Base-by-base conservation (phyloP, 2,113 vertebrate genomes). In the Takifugu bimaculatus region DNA sequence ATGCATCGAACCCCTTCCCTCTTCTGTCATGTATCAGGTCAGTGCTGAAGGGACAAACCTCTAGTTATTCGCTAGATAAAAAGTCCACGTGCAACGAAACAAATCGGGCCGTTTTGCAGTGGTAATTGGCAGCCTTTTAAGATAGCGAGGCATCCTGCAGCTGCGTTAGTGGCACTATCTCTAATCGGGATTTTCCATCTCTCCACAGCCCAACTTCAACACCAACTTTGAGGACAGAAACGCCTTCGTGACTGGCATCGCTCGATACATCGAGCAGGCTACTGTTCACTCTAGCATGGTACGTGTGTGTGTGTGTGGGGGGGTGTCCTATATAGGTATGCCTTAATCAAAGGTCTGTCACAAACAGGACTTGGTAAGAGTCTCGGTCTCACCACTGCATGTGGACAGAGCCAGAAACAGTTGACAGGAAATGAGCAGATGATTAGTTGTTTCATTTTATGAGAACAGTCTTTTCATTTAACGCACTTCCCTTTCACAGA, bases 171-270 rank as follows among this genome's bases (percentile, higher is more conserved):
- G n/a, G 51, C 13, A 35, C 1, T 1, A 39, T 15, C 26, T 44
- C 0, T 44, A 14, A 54, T 6, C 26, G 13, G 43, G 0, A 11
- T 56, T 12, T 57, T 14, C 51, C 50, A 47, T 59, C 55, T 67
- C 85, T 63, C 57, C 71, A 3, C 83, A 99, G 97, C 96, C 97
- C 14, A 99, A 99, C 80, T 99, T 99, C 89, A 95, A 99, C 90
- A 99, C 97, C 72, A 99, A 99, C 91, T 98, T 99, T 71, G 97
- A 99, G 84, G 97, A 99, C 87, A 88, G 97, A 65, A 99, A 98
- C 89, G 97, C 97, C 0, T 99, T 99, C 74, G 97, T 99, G 82
- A 99, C 97, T 0, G 97, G 97, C 45, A 99, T 99, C 67, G 97
- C 97, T 28, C 91, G 96, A 84, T 98, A 99, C 85, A 99, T 99